Evolutionary conservation across 1,140 invertebrate species (phyloP), one percentile per base, ranked within the genome.

Genomic region (Aethina tumida): DNA sequence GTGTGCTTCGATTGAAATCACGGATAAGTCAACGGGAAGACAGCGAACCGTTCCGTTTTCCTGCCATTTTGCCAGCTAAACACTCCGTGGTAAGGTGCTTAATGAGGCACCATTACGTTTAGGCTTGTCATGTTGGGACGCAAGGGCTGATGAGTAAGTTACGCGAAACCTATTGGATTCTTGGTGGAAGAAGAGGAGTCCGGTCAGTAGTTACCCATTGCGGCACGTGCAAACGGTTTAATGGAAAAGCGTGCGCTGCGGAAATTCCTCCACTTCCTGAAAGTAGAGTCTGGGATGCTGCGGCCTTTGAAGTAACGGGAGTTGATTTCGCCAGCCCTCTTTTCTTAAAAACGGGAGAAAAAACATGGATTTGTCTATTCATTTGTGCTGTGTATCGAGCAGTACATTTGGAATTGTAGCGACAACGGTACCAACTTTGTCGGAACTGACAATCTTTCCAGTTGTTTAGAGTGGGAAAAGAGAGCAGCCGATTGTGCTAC

Each of bases 361-460:
- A 43, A 19, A 35, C 39, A 2, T 65, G 55, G 49, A 48, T 64
- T 4, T 43, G 44, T 6, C 2, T 65, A 5, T 62, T 47, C 28
- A 41, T 59, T 5, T 62, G 60, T 40, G 51, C 53, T 0, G 41
- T 55, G 9, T 58, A 55, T 35, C 29, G 56, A 21, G 60, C 56
- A 1, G 44, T 64, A 5, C 58, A 65, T 49, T 35, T 64, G 2
- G 63, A 66, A 42, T 25, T 38, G 8, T 20, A 38, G 36, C 15
- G 36, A 38, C 14, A 38, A 38, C 18, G 36, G 36, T 16, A 38
- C 13, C 10, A 38, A 38, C 28, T 32, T 30, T 36, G 28, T 38
- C 25, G 36, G 36, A 8, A 32, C 27, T 6, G 34, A 35, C 18
- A 35, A 35, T 8, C n/a, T 17, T 5, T 35, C 25, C 15, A 28